Evolutionary conservation across 2,797 vertebrate genomes (phyloP).

Genomic region (Hemibagrus guttatus): DNA sequence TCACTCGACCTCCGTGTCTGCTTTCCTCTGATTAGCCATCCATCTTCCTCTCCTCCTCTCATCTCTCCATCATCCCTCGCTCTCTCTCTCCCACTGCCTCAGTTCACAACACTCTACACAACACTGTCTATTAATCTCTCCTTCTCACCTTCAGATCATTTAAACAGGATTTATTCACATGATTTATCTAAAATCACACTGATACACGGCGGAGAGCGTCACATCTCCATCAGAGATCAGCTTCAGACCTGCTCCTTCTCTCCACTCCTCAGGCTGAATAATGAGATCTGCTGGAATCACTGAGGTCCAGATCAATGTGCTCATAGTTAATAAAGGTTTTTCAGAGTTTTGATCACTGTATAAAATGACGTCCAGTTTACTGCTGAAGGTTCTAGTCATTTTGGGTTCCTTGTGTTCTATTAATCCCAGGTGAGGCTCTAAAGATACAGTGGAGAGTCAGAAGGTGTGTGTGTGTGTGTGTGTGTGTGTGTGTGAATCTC

Average conservation of each 20-base stretch:
- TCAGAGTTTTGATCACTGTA: too few species aligned
- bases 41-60: constrained; percentile 74
- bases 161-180: not conserved
- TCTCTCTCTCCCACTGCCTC: constrained; percentile 51
- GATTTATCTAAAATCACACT: not conserved
- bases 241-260: not conserved
- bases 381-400: not conserved
- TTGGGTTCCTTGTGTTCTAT: not conserved
- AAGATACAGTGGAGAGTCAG: constrained; percentile 65
- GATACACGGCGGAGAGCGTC: not conserved
- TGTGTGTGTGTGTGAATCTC: constrained; percentile 60
- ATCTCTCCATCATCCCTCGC: constrained; percentile 66
- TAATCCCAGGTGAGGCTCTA: not conserved
- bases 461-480: constrained; percentile 58
- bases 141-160: constrained; percentile 2
- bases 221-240: not conserved
- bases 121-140: constrained; percentile 43
- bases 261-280: too few species aligned
- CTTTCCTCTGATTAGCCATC: constrained; percentile 68
- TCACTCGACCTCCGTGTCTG: constrained; percentile 54
- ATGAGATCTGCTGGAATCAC: not conserved
- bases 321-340: not conserved
- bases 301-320: not conserved
- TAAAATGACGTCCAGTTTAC: too few species aligned
- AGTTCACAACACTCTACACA: constrained; percentile 48